Base-by-base conservation (phyloP, 2,888 invertebrate genomes). In the Chymomyza caudatula region DNA sequence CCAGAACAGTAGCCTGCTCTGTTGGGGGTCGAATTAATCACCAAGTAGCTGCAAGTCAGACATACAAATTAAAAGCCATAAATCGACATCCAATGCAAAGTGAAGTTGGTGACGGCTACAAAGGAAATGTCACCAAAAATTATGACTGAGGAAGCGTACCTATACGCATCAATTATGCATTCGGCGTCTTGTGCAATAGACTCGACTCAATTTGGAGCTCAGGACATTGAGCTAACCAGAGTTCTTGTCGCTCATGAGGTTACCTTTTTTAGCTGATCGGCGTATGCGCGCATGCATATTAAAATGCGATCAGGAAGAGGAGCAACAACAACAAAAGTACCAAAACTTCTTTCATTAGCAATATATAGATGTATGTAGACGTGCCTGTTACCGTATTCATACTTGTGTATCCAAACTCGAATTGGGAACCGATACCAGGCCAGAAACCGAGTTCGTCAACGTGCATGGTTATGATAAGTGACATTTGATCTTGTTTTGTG, bases 401-500 rank as follows among this genome's bases (percentile, higher is more conserved):
- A 15, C 22, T 49, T 15, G 15, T 52, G 22, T 20, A 17, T 8
- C 23, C 23, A 6, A 52, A 13, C 13, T 4, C 8, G n/a, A 19
- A 37, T 29, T 20, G 5, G 23, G 52, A 52, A 13, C 37, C 13
- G 37, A 37, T 19, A 13, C 29, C 2, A 37, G 29, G 11, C 8
- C 11, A 22, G 52, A 52, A 22, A n/a, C 11, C 13, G 23, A n/a
- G 29, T 49, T 8, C 55, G 2, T 60, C 55, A 20, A 23, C 52
- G 52, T 20, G 3, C 65, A 19, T 70, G 73, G 70, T 71, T 73
- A 79, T 83, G 78, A 77, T 76, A 76, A 80, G 79, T 88, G 88
- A 87, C 87, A 88, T 87, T 87, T 88, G 87, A 88, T 88, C 87
- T 88, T 86, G 82, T 85, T 87, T 85, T 86, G 82, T 88, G 88